Percentiles rank a stretch among this genome's conserved stretches.
phyloP scores from a whole-genome alignment of 2,113 vertebrate species.

The Melanerpes aurifrons region DNA sequence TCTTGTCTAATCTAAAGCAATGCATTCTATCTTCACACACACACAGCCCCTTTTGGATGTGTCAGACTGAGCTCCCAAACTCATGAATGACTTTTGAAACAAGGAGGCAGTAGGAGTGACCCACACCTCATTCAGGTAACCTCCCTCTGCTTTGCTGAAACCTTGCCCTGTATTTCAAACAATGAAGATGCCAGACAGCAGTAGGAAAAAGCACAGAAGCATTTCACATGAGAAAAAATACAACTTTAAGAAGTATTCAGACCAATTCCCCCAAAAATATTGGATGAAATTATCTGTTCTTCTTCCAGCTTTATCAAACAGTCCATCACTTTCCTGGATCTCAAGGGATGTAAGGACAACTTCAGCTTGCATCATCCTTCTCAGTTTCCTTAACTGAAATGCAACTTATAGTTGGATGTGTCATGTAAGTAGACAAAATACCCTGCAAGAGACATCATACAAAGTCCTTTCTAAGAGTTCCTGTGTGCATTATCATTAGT shows the following conservation, averaged over 20 bases:
- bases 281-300: background rate
- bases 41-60: background rate
- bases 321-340: background rate
- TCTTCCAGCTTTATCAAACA: background rate
- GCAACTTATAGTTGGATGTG: background rate
- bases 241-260: background rate
- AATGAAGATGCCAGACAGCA: background rate
- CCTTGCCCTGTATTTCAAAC: background rate
- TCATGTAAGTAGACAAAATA: background rate
- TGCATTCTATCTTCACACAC: background rate
- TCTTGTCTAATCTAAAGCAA: background rate
- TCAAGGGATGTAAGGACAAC: background rate
- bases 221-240: background rate
- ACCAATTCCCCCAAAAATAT: background rate
- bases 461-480: background rate
- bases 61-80: background rate
- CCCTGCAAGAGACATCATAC: background rate
- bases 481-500: background rate
- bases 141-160: background rate
- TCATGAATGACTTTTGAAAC: background rate
- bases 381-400: background rate
- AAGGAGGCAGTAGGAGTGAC: background rate
- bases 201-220: background rate
- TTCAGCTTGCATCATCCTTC: background rate
- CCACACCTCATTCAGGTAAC: fast-evolving